Percentiles rank a stretch among this genome's conserved stretches.
These are phyloP conservation scores for Heteronetta atricapilla DNA, from an alignment of 2,113 vertebrate species.

Conservation along the genomic window DNA sequence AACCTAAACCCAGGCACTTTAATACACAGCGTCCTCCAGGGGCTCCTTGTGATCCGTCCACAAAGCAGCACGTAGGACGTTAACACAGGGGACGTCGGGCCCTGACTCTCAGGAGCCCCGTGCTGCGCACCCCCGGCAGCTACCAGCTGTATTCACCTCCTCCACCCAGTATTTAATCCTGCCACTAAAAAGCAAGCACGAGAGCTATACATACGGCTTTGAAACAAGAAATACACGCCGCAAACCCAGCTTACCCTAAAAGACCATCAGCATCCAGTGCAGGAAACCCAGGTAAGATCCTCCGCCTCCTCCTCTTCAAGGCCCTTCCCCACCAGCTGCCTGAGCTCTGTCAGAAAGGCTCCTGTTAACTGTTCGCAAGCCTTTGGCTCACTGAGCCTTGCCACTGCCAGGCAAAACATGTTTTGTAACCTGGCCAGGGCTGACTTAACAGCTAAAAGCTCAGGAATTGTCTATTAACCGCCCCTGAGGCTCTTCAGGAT, in stretches of 20 bases:
- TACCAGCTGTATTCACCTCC: not conserved
- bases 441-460: slow-evolving; percentile 13
- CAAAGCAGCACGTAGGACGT: not conserved
- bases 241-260: not conserved
- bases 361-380: not conserved
- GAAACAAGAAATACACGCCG: not conserved
- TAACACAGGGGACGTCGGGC: not conserved
- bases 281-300: not conserved
- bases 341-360: not conserved
- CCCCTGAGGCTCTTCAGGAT: not conserved
- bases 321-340: not conserved
- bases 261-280: not conserved
- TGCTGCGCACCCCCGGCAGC: not conserved
- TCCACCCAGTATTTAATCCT: not conserved
- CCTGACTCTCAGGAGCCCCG: not conserved
- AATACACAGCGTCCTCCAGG: not conserved
- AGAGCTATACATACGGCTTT: not conserved
- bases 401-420: slow-evolving; percentile 19
- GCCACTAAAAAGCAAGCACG: not conserved
- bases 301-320: not conserved
- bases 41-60: not conserved
- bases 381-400: not conserved
- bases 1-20: not conserved
- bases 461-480: slow-evolving; percentile 2
- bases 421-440: slow-evolving; percentile 5